A percentile compares a stretch with the other conserved stretches of the same genome.
Conservation (phyloP, 2,113 vertebrate species). For the Catharus bicknelli region DNA sequence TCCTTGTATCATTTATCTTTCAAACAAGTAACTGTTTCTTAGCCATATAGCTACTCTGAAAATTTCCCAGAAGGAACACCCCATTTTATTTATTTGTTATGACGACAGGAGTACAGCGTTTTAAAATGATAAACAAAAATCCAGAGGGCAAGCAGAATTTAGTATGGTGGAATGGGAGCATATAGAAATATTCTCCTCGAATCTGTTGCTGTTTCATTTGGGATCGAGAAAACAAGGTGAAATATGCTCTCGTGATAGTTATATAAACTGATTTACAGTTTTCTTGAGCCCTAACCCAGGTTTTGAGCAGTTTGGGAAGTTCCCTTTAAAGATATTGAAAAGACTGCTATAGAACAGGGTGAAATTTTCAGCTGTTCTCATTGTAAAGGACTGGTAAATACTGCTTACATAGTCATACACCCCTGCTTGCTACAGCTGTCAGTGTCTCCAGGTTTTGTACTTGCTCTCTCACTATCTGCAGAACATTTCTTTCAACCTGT, state of each 20-base stretch:
- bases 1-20: neutral
- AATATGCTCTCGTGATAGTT: neutral
- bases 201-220: neutral
- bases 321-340: neutral
- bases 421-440: slow-evolving; percentile 17
- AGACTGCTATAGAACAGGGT: neutral
- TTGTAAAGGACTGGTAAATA: neutral
- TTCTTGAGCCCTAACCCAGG: neutral
- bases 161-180: neutral
- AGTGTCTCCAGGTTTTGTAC: slow-evolving; percentile 9
- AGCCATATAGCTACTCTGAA: neutral
- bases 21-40: neutral
- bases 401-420: neutral
- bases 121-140: neutral
- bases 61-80: neutral
- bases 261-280: neutral
- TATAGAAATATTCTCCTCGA: neutral
- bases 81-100: neutral
- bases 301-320: slow-evolving; percentile 9
- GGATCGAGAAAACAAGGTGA: neutral
- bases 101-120: accelerated
- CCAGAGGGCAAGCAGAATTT: neutral
- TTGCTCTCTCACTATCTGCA: neutral
- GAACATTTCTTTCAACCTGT: slow-evolving; percentile 16
- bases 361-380: neutral